Conservation (phyloP, 2,888 invertebrate species). For the Cheilosia vernalis region DNA sequence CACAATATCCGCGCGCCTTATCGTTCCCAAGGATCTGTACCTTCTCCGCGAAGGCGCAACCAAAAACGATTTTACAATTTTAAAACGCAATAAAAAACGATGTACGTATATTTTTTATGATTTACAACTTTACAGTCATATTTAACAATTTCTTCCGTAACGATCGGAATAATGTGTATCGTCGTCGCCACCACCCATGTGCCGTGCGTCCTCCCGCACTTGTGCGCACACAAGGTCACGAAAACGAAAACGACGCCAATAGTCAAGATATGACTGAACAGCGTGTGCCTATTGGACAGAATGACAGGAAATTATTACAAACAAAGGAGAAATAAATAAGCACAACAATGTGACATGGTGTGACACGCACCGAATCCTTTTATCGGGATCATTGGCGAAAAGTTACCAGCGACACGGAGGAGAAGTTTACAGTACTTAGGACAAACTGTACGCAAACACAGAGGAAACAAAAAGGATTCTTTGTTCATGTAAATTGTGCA, state of each 20-base stretch:
- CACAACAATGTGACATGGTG: slow-evolving; percentile 74
- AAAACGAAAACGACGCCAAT: slow-evolving; percentile 68
- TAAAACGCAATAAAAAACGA: slow-evolving; percentile 66
- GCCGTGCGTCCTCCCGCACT: slow-evolving; percentile 2
- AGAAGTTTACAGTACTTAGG: slow-evolving; percentile 25
- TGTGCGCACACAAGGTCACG: slow-evolving; percentile 58
- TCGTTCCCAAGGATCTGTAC: slow-evolving; percentile 56
- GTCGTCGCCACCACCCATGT: slow-evolving; percentile 32
- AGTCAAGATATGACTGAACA: slow-evolving; percentile 57
- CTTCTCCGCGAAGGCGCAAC: background rate
- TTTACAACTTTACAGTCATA: slow-evolving; percentile 73
- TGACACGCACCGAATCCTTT: slow-evolving; percentile 77
- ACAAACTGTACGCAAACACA: slow-evolving; percentile 38
- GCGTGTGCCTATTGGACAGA: slow-evolving; percentile 67
- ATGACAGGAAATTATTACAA: slow-evolving; percentile 69
- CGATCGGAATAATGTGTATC: slow-evolving; percentile 63
- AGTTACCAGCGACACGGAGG: slow-evolving; percentile 41
- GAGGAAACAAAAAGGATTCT: slow-evolving; percentile 53
- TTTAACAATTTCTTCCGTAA: slow-evolving; percentile 72
- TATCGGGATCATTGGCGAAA: slow-evolving; percentile 75
- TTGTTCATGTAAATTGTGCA: slow-evolving; percentile 63
- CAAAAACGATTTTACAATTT: slow-evolving; percentile 69
- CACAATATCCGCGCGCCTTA: slow-evolving; percentile 48
- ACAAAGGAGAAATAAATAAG: slow-evolving; percentile 73
- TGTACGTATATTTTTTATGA: slow-evolving; percentile 61